Evolutionary conservation across 1,140 invertebrate genomes (phyloP).

Genomic region (Ooceraea biroi): DNA sequence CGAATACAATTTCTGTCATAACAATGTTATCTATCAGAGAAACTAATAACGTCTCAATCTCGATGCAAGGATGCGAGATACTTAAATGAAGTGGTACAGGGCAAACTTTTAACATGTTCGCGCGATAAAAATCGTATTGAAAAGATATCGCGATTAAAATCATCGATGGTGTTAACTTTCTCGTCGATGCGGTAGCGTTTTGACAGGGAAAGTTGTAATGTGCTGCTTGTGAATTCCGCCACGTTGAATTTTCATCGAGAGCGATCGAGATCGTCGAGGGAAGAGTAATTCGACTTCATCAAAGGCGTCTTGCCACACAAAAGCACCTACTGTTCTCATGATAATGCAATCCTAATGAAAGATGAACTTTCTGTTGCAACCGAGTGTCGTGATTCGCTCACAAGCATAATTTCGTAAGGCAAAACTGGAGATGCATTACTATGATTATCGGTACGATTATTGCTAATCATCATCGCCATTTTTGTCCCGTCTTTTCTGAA

Average conservation of each 20-base stretch:
- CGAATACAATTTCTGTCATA: constrained; percentile 30
- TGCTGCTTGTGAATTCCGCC: constrained; percentile 41
- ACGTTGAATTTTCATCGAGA: constrained; percentile 54
- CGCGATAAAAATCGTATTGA: constrained; percentile 46
- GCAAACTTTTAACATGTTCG: constrained; percentile 29
- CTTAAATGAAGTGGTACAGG: constrained; percentile 21
- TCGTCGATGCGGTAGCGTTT: constrained; percentile 59
- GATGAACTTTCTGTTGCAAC: constrained; percentile 35
- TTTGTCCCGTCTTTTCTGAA: constrained; percentile 5
- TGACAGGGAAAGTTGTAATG: constrained; percentile 58
- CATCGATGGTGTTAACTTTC: constrained; percentile 61
- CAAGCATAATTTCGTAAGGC: constrained; percentile 58
- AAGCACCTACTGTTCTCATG: constrained; percentile 28
- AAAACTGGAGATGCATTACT: constrained; percentile 36
- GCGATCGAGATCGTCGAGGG: constrained; percentile 40
- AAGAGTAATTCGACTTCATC: constrained; percentile 32
- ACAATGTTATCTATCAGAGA: constrained; percentile 59
- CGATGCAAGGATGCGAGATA: constrained; percentile 23
- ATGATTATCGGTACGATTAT: constrained; percentile 64
- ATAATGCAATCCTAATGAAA: constrained; percentile 51
- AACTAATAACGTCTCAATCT: constrained; percentile 54
- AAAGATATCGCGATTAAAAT: constrained; percentile 57
- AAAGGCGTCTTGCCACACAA: constrained; percentile 41
- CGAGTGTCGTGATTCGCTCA: constrained; percentile 32
- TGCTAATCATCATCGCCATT: constrained; percentile 57